A percentile compares a stretch with the other conserved stretches of the same genome.
Conservation (phyloP, 2,888 invertebrate species). For the Tipula helvola region DNA sequence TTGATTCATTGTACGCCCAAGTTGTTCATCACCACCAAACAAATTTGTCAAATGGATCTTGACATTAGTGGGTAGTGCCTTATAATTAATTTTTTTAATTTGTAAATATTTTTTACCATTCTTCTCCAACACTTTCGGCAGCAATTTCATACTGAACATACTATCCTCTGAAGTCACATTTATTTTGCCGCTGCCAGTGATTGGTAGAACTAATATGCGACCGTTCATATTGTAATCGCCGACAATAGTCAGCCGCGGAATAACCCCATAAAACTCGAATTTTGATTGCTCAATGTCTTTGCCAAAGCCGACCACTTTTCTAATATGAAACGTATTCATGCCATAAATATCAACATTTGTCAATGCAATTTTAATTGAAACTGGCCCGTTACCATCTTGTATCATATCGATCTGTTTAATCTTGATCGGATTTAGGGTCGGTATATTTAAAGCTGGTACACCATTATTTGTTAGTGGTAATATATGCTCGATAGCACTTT, state of each 20-base stretch:
- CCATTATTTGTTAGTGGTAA: neutral
- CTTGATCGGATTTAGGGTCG: neutral
- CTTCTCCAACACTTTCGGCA: slow-evolving; percentile 40
- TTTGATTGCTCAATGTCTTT: neutral
- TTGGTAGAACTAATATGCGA: slow-evolving; percentile 44
- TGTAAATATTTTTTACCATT: slow-evolving; percentile 45
- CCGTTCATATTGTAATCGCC: slow-evolving; percentile 50
- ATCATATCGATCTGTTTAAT: neutral
- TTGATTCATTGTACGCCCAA: slow-evolving; percentile 44
- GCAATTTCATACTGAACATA: slow-evolving; percentile 41
- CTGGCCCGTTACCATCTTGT: neutral
- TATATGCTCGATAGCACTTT: neutral
- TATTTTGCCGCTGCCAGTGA: slow-evolving; percentile 45
- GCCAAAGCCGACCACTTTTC: neutral
- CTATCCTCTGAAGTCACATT: slow-evolving; percentile 49
- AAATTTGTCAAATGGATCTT: slow-evolving; percentile 45
- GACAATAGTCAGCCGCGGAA: slow-evolving; percentile 37
- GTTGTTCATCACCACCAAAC: slow-evolving; percentile 41
- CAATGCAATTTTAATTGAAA: neutral
- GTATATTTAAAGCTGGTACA: neutral
- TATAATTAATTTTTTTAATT: slow-evolving; percentile 42
- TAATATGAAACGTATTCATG: neutral
- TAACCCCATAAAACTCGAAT: neutral
- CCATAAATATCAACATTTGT: neutral
- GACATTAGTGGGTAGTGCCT: slow-evolving; percentile 42